phyloP scores from a whole-genome alignment of 2,888 invertebrate species.

The Rotaria sp. region DNA sequence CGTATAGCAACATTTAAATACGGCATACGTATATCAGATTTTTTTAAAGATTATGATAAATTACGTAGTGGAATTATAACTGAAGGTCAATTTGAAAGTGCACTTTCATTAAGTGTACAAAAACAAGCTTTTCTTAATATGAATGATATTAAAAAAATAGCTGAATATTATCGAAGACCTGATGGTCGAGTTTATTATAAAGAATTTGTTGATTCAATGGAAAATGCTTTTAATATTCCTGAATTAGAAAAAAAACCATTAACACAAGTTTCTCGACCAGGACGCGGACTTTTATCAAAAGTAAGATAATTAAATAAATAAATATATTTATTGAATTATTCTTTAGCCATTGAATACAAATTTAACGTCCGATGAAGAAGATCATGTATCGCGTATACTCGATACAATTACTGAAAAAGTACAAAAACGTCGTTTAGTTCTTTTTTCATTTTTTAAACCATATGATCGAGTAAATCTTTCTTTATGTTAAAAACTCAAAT shows the following conservation, averaged over 20 bases:
- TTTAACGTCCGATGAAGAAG: slow-evolving; percentile 48
- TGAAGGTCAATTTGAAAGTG: slow-evolving; percentile 55
- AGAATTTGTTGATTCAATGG: slow-evolving; percentile 54
- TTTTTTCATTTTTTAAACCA: slow-evolving; percentile 55
- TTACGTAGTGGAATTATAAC: slow-evolving; percentile 53
- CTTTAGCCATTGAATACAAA: slow-evolving; percentile 47
- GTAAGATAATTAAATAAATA: slow-evolving; percentile 46
- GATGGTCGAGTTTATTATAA: slow-evolving; percentile 53
- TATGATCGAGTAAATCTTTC: slow-evolving; percentile 51
- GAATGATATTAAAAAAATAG: slow-evolving; percentile 51
- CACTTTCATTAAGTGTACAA: slow-evolving; percentile 51
- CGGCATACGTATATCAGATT: slow-evolving; percentile 53
- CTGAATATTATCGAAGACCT: slow-evolving; percentile 50
- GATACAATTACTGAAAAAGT: slow-evolving; percentile 49
- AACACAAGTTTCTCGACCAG: slow-evolving; percentile 48
- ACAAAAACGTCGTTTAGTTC: slow-evolving; percentile 48
- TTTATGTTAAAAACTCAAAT: background rate
- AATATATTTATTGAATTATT: too few relatives aligned
- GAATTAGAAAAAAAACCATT: slow-evolving; percentile 55
- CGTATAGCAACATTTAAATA: slow-evolving; percentile 52
- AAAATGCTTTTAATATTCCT: slow-evolving; percentile 54
- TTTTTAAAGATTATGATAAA: slow-evolving; percentile 54
- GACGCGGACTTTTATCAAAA: slow-evolving; percentile 50
- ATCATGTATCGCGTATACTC: slow-evolving; percentile 46
- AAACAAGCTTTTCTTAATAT: slow-evolving; percentile 53